These are phyloP conservation scores for Cirrhinus mrigala DNA, from an alignment of 2,797 vertebrate genomes.

Conservation along the genomic window DNA sequence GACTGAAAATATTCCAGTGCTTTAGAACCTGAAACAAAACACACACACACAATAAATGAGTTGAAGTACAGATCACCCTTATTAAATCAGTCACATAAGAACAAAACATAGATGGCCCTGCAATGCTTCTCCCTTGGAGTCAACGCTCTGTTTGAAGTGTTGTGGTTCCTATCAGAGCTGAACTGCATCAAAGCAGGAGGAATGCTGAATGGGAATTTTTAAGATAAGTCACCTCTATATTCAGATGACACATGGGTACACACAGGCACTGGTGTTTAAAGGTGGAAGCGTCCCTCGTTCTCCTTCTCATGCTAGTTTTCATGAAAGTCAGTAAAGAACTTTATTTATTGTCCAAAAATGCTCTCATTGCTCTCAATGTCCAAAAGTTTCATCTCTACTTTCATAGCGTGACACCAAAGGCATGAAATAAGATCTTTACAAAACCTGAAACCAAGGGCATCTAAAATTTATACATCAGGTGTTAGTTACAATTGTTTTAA, in stretches of 20 bases:
- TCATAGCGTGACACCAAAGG: not conserved
- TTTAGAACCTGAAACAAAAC: not conserved
- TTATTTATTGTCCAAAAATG: conserved; percentile 2
- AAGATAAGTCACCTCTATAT: conserved; percentile 71
- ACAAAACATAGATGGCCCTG: conserved; percentile 61
- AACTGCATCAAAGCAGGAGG: conserved; percentile 77
- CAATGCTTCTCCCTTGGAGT: conserved; percentile 61
- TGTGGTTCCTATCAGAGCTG: conserved; percentile 75
- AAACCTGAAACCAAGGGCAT: conserved; percentile 5
- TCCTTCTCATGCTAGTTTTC: not conserved
- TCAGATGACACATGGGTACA: not conserved
- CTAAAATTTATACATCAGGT: not conserved
- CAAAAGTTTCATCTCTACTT: not conserved
- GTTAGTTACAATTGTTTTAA: not conserved
- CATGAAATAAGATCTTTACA: not conserved
- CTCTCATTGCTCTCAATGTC: too few species aligned
- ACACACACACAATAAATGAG: conserved; percentile 27
- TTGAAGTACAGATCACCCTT: conserved; percentile 74
- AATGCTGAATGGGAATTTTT: conserved; percentile 63
- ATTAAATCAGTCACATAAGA: conserved; percentile 73
- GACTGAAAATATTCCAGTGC: not conserved
- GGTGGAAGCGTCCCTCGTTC: not conserved
- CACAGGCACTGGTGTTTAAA: not conserved
- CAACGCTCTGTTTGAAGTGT: conserved; percentile 75
- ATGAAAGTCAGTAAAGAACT: not conserved